Conservation (phyloP, 2,797 vertebrate species). For the Hydrophis major region DNA sequence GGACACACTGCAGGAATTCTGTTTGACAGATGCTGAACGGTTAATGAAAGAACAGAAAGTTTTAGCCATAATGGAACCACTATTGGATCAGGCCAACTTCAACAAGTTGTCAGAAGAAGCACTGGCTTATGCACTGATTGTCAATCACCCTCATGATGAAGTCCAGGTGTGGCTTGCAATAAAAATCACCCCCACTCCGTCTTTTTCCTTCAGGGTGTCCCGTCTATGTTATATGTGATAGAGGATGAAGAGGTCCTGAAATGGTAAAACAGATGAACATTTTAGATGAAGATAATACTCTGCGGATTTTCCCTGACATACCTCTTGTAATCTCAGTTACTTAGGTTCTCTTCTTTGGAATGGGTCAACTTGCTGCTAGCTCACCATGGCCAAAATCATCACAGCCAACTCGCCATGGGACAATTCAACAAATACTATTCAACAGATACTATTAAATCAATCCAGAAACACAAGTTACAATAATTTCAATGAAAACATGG, state of each 20-base stretch:
- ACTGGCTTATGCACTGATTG: conserved; percentile 64
- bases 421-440: neutral
- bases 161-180: conserved; percentile 60
- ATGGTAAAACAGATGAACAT: neutral
- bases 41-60: conserved; percentile 63
- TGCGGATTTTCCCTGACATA: neutral
- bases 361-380: neutral
- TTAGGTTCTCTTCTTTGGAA: neutral
- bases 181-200: neutral
- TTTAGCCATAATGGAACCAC: conserved; percentile 55
- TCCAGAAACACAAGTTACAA: neutral
- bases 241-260: neutral
- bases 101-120: conserved; percentile 62
- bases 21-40: conserved; percentile 56
- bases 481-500: neutral
- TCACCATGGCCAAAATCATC: neutral
- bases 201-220: neutral
- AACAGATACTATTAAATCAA: neutral
- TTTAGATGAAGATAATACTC: neutral
- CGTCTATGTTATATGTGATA: neutral
- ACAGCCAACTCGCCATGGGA: fast-evolving
- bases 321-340: neutral
- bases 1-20: conserved; percentile 60
- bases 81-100: conserved; percentile 71
- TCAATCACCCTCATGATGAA: conserved; percentile 69